phyloP scores from a whole-genome alignment of 2,113 vertebrate species.

The Passer montanus region DNA sequence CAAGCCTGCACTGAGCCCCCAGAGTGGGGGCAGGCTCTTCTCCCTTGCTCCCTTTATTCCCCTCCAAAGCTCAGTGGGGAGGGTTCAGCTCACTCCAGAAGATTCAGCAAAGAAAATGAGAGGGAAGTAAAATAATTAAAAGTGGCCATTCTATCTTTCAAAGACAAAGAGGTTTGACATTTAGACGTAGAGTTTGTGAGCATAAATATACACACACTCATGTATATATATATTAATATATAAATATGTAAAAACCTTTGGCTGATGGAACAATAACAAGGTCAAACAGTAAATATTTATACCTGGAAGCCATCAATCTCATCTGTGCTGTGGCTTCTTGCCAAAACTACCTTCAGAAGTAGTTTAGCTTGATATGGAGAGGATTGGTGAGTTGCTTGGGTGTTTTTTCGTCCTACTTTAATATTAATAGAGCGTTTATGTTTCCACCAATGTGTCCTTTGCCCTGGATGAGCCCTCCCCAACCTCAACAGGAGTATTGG shows the following conservation, averaged over 20 bases:
- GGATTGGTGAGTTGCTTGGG: neutral
- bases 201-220: neutral
- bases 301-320: constrained; percentile 34
- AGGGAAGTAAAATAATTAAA: neutral
- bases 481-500: neutral
- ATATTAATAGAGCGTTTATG: neutral
- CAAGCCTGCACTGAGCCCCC: neutral
- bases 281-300: constrained; percentile 55
- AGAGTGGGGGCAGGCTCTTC: neutral
- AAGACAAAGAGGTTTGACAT: neutral
- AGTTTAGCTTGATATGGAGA: neutral
- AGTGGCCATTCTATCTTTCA: neutral
- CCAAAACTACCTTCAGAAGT: constrained; percentile 27
- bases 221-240: neutral
- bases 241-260: neutral
- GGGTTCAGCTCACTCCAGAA: neutral
- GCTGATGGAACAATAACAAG: constrained; percentile 48
- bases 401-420: neutral
- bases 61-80: neutral
- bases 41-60: neutral
- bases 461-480: neutral
- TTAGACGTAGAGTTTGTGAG: neutral
- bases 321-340: constrained; percentile 13
- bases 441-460: neutral
- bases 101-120: neutral